These are phyloP conservation scores for Candoia aspera DNA, from an alignment of 2,113 vertebrate genomes.

Conservation along the genomic window DNA sequence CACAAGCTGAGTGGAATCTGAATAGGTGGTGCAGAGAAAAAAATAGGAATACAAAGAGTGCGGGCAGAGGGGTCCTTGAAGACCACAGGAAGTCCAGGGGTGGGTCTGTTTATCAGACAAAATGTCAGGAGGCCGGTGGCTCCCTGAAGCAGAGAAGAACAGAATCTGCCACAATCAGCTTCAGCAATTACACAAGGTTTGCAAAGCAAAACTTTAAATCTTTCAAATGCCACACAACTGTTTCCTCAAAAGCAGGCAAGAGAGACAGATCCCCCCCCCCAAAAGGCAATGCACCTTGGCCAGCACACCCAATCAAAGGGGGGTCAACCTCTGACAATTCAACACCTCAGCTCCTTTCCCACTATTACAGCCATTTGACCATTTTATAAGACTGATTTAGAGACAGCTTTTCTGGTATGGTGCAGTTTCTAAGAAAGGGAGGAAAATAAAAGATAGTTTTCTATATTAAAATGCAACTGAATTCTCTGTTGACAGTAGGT, in stretches of 20 bases:
- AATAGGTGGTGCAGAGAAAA: slow-evolving; percentile 11
- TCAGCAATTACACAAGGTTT: background rate
- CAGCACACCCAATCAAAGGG: background rate
- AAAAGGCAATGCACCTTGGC: background rate
- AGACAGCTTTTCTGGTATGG: background rate
- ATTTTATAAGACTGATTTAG: background rate
- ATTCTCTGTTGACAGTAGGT: background rate
- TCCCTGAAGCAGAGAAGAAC: background rate
- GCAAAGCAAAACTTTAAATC: too few relatives aligned
- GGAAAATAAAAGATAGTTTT: background rate
- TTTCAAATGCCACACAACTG: background rate
- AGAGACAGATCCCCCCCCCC: background rate
- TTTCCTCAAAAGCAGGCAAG: background rate
- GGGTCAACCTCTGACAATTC: background rate
- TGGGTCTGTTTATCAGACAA: slow-evolving; percentile 15
- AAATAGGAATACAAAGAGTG: slow-evolving; percentile 28
- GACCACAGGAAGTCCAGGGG: slow-evolving; percentile 29
- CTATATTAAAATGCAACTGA: background rate
- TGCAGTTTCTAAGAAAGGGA: background rate
- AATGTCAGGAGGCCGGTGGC: background rate
- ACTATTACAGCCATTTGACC: background rate
- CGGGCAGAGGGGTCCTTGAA: background rate
- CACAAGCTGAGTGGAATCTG: slow-evolving; percentile 47
- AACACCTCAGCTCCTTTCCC: background rate
- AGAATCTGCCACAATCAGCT: background rate